Percentiles rank a stretch among this genome's conserved stretches.
phyloP scores from a whole-genome alignment of 1,140 invertebrate species.

The Geopemphigus sp. region DNA sequence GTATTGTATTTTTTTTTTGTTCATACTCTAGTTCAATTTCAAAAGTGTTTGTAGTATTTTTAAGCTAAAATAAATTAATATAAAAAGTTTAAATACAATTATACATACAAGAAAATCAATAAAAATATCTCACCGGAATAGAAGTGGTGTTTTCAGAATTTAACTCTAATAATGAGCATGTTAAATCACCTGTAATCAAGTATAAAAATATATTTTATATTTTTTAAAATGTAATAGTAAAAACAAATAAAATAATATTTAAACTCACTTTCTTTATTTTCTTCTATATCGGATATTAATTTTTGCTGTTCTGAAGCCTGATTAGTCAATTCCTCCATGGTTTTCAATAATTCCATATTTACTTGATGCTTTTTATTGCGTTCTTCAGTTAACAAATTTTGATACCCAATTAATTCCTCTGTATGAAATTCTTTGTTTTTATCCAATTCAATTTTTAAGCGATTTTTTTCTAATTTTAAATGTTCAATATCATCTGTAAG shows the following conservation, averaged over 20 bases:
- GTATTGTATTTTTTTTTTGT: background rate
- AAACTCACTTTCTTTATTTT: conserved; percentile 37
- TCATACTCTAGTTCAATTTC: conserved; percentile 21
- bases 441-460: conserved; percentile 14
- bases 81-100: background rate
- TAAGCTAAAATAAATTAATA: conserved; percentile 10
- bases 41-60: background rate
- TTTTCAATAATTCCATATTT: conserved; percentile 35
- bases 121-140: background rate
- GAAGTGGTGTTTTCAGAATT: background rate
- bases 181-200: conserved; percentile 4
- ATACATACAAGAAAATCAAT: background rate
- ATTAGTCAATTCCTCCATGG: conserved; percentile 31
- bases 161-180: conserved; percentile 25
- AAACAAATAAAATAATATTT: background rate
- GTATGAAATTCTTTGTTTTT: conserved; percentile 28
- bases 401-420: background rate
- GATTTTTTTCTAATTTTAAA: conserved; percentile 35
- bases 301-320: conserved; percentile 8
- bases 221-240: background rate
- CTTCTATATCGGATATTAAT: conserved; percentile 12
- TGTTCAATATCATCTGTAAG: conserved; percentile 22
- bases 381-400: conserved; percentile 25
- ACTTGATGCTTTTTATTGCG: conserved; percentile 33
- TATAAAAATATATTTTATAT: background rate